Evolutionary conservation across 2,888 invertebrate species (phyloP), one percentile per base, ranked within the genome.

Genomic region (Dioctria rufipes): DNA sequence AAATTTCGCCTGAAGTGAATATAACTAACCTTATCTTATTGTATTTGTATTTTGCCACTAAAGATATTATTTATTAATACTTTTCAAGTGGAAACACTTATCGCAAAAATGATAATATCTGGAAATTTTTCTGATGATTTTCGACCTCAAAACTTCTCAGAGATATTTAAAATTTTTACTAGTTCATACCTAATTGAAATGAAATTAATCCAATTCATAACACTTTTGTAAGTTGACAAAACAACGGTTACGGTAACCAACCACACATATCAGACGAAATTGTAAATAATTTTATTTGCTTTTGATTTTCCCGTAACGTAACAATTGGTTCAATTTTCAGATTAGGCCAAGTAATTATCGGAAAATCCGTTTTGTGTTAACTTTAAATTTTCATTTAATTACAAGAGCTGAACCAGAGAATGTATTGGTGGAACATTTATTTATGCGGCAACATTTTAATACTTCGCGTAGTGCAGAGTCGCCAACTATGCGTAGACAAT

Each of bases 301-400:
- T 51, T 69, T 69, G 51, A 69, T 69, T 69, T 54, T 54, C 54
- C 49, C 49, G 51, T n/a, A n/a, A 65, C 42, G n/a, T n/a, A 65
- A 65, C 65, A 65, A 69, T 51, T 69, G 69, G 51, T 69, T 69
- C 69, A 11, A 69, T 69, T 69, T 51, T 11, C 37, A 3, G 69
- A 69, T 43, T 69, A 37, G 51, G 37, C 39, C 69, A 25, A 69
- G 51, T 69, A 43, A 69, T 69, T 69, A 13, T 39, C 37, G 13
- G 51, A 37, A 54, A 54, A 51, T 25, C 4, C 39, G 5, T 25
- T 69, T 49, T 51, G 67, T 11, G 43, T n/a, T 39, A 54, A 51
- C 69, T 69, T 69, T 69, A 69, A 69, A 69, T 39, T 69, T 69
- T 49, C 49, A 69, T 69, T 69, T 51, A 69, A 69, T 69, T 69